Base-by-base conservation (phyloP, 92 coral and sea anemone species). In the Metridium senile region DNA sequence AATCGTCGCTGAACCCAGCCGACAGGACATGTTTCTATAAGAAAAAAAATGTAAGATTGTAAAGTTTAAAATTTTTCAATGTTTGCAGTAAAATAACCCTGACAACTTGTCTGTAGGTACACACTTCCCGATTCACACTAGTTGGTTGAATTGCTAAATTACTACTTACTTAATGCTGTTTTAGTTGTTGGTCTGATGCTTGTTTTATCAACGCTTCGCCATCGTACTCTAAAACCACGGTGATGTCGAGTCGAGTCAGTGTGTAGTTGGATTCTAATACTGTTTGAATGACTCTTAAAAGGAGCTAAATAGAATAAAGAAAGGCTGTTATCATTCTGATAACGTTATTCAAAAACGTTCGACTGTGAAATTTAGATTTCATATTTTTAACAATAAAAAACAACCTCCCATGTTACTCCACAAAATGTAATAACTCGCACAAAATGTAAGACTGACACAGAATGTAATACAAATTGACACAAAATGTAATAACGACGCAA, bases 171-270 rank as follows among this genome's bases (percentile, higher is more conserved):
- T 30, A 30, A 23, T 17, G 69, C 11, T 46, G 75, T 51, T 46
- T 75, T 21, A 1, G 68, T 18, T 1, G 75, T 67, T 1, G 83
- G 57, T 45, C 25, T 35, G 23, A 33, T 9, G 11, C 3, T 13
- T 19, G 45, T 0, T 26, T 29, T 33, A 26, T 33, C 69, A 31
- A 78, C 58, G 27, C 92, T 88, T 28, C 79, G 70, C 92, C 92
- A 88, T 22, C 81, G 49, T 16, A 88, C 58, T 28, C 81, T 30
- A 49, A 88, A 88, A 33, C 92, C 88, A 0, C 76, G 64, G 62
- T 74, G 81, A 46, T 88, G 75, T 9, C 45, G 58, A 0, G 75
- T 73, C 46, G 72, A 59, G 75, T 84, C 82, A 18, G 88, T 59
- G 76, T 74, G 86, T 0, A 88, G 75, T 30, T 79, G 53, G 72